phyloP scores from a whole-genome alignment of 2,113 vertebrate species.

The Phasianus colchicus region DNA sequence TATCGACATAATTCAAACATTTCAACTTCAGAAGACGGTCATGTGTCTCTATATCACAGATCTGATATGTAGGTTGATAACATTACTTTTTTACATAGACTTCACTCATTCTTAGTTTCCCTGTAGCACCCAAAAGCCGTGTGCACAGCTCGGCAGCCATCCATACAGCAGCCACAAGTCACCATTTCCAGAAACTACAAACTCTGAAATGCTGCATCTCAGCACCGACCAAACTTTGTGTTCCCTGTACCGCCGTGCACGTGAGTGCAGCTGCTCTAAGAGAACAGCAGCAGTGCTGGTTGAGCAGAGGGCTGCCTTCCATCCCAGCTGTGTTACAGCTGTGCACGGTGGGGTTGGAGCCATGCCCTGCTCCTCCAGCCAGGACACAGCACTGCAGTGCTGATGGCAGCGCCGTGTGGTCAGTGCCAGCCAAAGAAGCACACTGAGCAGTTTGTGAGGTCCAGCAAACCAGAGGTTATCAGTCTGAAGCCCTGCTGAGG shows the following conservation, averaged over 20 bases:
- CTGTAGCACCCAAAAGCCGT: background rate
- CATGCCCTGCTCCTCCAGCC: background rate
- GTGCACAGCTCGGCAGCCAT: background rate
- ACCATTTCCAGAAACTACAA: background rate
- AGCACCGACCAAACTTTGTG: background rate
- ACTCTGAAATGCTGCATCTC: background rate
- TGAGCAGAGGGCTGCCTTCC: background rate
- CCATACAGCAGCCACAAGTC: background rate
- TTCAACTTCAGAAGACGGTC: background rate
- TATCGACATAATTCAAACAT: background rate
- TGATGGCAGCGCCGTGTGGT: too few species aligned
- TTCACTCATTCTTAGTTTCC: background rate
- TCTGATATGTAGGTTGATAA: background rate
- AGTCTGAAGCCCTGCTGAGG: fast-evolving
- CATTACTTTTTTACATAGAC: background rate
- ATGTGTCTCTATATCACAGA: background rate
- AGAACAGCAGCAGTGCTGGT: background rate
- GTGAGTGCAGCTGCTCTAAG: background rate
- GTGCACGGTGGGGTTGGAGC: fast-evolving
- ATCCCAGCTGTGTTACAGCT: background rate
- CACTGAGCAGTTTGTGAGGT: fast-evolving
- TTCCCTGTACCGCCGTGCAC: fast-evolving
- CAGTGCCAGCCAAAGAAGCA: too few species aligned
- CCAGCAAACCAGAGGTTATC: background rate
- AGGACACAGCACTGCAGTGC: too few species aligned